A percentile compares a stretch with the other conserved stretches of the same genome.
Evolutionary conservation across 1,140 invertebrate genomes (phyloP).

Genomic region (Anagrus nilaparvatae): DNA sequence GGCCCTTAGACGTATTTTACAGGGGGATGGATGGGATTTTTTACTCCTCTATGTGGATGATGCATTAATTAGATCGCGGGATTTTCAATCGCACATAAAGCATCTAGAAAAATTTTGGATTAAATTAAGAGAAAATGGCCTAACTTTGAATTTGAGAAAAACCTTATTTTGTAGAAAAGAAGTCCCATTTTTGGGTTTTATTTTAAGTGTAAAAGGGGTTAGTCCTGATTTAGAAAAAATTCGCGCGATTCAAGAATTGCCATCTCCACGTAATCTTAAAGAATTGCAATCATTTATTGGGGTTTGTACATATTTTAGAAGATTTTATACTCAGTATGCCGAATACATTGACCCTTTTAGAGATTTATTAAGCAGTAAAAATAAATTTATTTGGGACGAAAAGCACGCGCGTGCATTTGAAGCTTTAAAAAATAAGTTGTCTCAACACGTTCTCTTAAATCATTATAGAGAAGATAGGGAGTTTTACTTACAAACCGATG

Average conservation of each 20-base stretch:
- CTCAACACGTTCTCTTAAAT: too few relatives aligned
- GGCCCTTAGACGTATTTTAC: background rate
- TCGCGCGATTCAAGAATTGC: background rate
- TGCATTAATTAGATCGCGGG: background rate
- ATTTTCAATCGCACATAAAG: background rate
- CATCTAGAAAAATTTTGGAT: background rate
- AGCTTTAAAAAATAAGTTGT: background rate
- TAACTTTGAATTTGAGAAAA: constrained; percentile 1
- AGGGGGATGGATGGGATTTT: background rate
- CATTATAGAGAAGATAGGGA: background rate
- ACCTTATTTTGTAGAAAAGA: background rate
- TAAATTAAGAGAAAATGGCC: background rate
- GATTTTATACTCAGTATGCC: background rate
- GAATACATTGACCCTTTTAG: background rate
- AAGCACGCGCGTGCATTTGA: background rate
- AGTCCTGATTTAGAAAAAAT: background rate
- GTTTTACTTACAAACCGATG: constrained; percentile 1
- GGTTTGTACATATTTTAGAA: background rate
- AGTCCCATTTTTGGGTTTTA: background rate
- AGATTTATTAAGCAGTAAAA: background rate
- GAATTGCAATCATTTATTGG: background rate
- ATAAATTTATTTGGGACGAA: background rate
- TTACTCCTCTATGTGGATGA: background rate
- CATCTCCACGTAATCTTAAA: background rate
- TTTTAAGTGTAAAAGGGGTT: background rate